Evolutionary conservation across 1,140 invertebrate species (phyloP).

Genomic region (Parapsyche elsis): DNA sequence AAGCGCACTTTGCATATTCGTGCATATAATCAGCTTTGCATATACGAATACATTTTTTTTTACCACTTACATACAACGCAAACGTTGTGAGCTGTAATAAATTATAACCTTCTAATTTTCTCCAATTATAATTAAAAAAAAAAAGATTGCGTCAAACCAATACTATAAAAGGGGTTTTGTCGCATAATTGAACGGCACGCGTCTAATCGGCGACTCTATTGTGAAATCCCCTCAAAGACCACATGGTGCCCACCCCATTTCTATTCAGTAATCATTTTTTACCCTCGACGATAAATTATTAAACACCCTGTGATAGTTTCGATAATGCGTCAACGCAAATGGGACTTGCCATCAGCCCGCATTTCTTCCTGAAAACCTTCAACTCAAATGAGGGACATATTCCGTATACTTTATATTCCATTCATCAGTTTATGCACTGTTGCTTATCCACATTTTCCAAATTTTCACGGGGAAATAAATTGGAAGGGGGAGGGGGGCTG

Average conservation of each 20-base stretch:
- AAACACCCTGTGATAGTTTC: not conserved
- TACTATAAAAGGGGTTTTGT: not conserved
- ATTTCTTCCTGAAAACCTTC: not conserved
- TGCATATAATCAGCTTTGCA: too few species aligned
- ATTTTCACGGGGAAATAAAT: not conserved
- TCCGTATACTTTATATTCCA: too few species aligned
- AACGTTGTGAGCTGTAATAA: too few species aligned
- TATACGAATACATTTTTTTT: too few species aligned
- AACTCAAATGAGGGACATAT: too few species aligned
- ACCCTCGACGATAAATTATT: slow-evolving; percentile 9
- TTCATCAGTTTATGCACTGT: too few species aligned
- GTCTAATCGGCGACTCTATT: not conserved
- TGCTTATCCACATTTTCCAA: not conserved
- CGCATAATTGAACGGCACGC: slow-evolving; percentile 13
- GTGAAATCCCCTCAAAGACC: not conserved
- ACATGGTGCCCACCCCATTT: not conserved
- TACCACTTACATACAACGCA: too few species aligned
- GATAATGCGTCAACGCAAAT: not conserved
- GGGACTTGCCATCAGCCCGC: not conserved
- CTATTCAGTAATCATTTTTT: not conserved
- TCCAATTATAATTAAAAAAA: not conserved
- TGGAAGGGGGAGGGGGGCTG: not conserved
- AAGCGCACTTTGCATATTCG: too few species aligned
- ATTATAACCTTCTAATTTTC: not conserved
- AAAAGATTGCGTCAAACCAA: not conserved